phyloP scores from a whole-genome alignment of 1,140 invertebrate genomes.

The Temnothorax longispinosus region DNA sequence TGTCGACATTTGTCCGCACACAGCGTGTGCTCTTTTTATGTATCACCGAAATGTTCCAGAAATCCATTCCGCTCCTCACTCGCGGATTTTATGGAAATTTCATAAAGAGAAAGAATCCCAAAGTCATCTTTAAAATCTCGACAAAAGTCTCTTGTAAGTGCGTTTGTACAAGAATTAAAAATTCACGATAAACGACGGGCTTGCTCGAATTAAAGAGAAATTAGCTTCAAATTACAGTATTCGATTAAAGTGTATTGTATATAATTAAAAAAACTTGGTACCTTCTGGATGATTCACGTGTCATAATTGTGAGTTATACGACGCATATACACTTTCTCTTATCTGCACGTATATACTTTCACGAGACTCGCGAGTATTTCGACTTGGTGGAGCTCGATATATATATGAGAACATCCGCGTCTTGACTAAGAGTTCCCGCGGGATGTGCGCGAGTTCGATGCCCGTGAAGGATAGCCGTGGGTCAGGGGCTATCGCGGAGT shows the following conservation, averaged over 20 bases:
- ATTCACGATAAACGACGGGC: background rate
- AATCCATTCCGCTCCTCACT: background rate
- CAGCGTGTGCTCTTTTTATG: conserved; percentile 1
- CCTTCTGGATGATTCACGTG: background rate
- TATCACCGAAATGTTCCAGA: conserved; percentile 25
- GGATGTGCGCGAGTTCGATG: conserved; percentile 80
- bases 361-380: conserved; percentile 21
- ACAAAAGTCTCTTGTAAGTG: background rate
- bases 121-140: conserved; percentile 5
- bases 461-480: conserved; percentile 84
- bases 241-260: too few relatives aligned
- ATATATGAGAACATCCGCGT: conserved; percentile 44
- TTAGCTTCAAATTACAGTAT: background rate
- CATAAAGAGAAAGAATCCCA: background rate
- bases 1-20: conserved; percentile 55
- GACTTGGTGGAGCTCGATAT: conserved; percentile 33
- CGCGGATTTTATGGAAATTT: conserved; percentile 31
- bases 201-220: background rate
- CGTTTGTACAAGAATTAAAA: background rate
- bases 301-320: background rate
- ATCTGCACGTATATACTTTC: background rate
- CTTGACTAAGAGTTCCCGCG: conserved; percentile 82
- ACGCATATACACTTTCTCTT: background rate
- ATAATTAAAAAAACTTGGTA: background rate
- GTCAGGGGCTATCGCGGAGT: conserved; percentile 84